These are phyloP conservation scores for Philhelius pedissequus DNA, from an alignment of 2,888 invertebrate genomes.

Conservation along the genomic window DNA sequence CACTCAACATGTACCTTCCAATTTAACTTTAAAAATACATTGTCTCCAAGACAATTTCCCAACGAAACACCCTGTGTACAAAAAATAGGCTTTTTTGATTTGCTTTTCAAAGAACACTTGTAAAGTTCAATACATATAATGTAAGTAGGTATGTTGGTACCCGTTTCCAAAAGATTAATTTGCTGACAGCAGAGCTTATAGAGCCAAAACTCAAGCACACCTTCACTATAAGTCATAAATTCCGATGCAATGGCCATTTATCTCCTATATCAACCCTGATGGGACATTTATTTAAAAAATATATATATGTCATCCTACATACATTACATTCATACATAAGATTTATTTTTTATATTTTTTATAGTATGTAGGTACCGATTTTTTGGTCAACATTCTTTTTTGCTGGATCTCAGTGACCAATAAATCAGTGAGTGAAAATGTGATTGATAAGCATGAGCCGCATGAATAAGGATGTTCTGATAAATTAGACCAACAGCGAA, in stretches of 20 bases:
- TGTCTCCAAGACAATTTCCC: neutral
- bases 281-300: conserved; percentile 26
- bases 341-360: neutral
- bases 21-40: too few relatives aligned
- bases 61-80: neutral
- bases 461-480: conserved; percentile 1
- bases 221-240: conserved; percentile 50
- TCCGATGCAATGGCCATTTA: conserved; percentile 44
- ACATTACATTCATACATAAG: neutral
- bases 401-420: conserved; percentile 37
- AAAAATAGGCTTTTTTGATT: neutral
- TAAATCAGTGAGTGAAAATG: conserved; percentile 62
- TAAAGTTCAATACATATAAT: conserved; percentile 32
- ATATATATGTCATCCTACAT: too few relatives aligned
- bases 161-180: conserved; percentile 64
- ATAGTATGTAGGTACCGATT: conserved; percentile 6
- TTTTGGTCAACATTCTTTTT: conserved; percentile 33
- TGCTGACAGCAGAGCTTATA: conserved; percentile 50
- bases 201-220: conserved; percentile 32
- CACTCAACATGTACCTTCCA: too few relatives aligned
- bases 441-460: conserved; percentile 56
- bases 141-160: neutral
- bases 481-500: conserved; percentile 17
- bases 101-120: neutral
- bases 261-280: conserved; percentile 40